Conservation (phyloP, 1,140 invertebrate species). For the Leucophenga varia region DNA sequence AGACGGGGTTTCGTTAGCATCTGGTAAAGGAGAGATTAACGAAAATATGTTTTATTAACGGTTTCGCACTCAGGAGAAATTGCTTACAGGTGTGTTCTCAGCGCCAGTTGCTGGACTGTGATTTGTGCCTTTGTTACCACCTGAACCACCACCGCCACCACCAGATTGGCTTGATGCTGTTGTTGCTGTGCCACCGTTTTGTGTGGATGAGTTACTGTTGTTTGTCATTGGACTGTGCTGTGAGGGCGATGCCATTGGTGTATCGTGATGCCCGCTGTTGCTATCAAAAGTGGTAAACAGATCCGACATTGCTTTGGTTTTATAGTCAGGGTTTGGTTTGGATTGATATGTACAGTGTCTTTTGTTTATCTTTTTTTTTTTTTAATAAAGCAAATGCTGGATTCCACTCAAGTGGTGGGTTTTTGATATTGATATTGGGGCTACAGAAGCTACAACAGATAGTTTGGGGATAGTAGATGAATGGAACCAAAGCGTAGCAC, state of each 20-base stretch:
- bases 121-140: conserved; percentile 21
- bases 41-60: too few relatives aligned
- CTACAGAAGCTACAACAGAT: too few relatives aligned
- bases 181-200: conserved; percentile 27
- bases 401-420: too few relatives aligned
- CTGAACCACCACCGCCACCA: conserved; percentile 28
- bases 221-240: conserved; percentile 55
- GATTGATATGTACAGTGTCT: too few relatives aligned
- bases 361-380: too few relatives aligned
- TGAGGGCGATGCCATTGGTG: conserved; percentile 55
- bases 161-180: too few relatives aligned
- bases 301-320: conserved; percentile 46
- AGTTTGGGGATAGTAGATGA: too few relatives aligned
- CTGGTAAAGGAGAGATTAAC: conserved; percentile 54
- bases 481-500: too few relatives aligned
- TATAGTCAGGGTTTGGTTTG: conserved; percentile 11
- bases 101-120: conserved; percentile 22
- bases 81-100: conserved; percentile 50
- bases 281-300: conserved; percentile 52
- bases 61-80: too few relatives aligned
- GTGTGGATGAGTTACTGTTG: conserved; percentile 35
- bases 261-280: conserved; percentile 38
- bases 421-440: too few relatives aligned
- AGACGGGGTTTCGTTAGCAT: conserved; percentile 82
- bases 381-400: too few relatives aligned